Conservation (phyloP, 2,888 invertebrate genomes). For the Busseola fusca region DNA sequence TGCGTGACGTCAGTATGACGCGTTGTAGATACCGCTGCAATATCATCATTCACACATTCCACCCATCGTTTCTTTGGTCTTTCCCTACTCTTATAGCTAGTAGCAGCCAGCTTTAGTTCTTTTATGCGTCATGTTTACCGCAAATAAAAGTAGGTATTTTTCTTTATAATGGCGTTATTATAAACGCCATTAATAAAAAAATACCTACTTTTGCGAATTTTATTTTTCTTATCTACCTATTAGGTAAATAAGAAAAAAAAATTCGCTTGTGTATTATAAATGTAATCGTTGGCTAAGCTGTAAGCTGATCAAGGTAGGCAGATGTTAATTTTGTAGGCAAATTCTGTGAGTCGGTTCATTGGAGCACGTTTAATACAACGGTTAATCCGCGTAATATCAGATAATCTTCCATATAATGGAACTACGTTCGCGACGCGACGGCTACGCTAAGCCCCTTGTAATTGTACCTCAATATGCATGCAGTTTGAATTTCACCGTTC, state of each 20-base stretch:
- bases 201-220: no score
- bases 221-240: no score
- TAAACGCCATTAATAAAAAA: no score
- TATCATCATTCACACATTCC: no score
- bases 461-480: slow-evolving; percentile 62
- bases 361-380: slow-evolving; percentile 52
- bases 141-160: no score
- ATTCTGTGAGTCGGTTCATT: slow-evolving; percentile 40
- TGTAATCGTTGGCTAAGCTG: neutral
- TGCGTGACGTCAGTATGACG: no score
- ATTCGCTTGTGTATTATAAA: neutral
- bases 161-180: no score
- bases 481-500: slow-evolving; percentile 49
- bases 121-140: no score
- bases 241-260: neutral
- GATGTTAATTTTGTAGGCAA: slow-evolving; percentile 46
- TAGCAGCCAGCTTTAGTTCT: no score
- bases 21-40: no score
- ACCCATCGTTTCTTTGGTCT: no score
- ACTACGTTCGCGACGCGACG: slow-evolving; percentile 50
- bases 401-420: slow-evolving; percentile 64
- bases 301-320: neutral
- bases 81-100: no score
- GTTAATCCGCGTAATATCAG: slow-evolving; percentile 62
- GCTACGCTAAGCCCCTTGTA: slow-evolving; percentile 55